phyloP scores from a whole-genome alignment of 53 echinoderm and acorn worm species.

The Mesocentrotus franciscanus region DNA sequence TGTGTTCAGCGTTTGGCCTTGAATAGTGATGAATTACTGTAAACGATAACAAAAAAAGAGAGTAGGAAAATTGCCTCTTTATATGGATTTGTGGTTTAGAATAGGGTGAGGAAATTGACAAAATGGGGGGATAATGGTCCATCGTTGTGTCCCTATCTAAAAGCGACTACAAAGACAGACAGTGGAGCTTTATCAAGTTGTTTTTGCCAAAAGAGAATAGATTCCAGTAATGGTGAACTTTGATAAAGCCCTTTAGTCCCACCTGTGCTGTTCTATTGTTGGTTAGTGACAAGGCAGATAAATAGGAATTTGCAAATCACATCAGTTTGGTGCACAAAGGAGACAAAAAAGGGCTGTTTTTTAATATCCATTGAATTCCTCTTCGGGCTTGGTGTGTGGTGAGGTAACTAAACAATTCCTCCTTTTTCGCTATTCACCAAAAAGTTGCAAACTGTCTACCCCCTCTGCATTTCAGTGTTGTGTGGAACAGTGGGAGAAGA shows the following conservation, averaged over 20 bases:
- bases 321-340: slow-evolving; percentile 26
- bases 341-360: slow-evolving; percentile 46
- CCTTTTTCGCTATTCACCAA: slow-evolving; percentile 13
- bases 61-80: slow-evolving; percentile 42
- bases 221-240: slow-evolving; percentile 43
- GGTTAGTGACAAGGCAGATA: slow-evolving; percentile 43
- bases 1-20: slow-evolving; percentile 15
- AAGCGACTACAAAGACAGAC: not conserved
- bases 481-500: not conserved
- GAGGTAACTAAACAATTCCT: slow-evolving; percentile 34
- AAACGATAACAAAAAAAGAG: not conserved
- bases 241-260: slow-evolving; percentile 55
- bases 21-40: slow-evolving; percentile 39
- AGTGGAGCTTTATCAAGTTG: not conserved
- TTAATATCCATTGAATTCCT: slow-evolving; percentile 47
- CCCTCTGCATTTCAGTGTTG: not conserved
- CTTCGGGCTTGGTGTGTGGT: slow-evolving; percentile 28
- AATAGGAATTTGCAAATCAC: slow-evolving; percentile 58
- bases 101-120: slow-evolving; percentile 52
- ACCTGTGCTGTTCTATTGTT: slow-evolving; percentile 56
- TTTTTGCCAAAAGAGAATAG: slow-evolving; percentile 47
- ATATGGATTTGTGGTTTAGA: slow-evolving; percentile 20
- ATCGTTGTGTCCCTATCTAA: slow-evolving; percentile 36
- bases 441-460: slow-evolving; percentile 47
- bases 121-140: slow-evolving; percentile 56